Conservation (phyloP, 2,888 invertebrate genomes). For the Leptogaster cylindrica region DNA sequence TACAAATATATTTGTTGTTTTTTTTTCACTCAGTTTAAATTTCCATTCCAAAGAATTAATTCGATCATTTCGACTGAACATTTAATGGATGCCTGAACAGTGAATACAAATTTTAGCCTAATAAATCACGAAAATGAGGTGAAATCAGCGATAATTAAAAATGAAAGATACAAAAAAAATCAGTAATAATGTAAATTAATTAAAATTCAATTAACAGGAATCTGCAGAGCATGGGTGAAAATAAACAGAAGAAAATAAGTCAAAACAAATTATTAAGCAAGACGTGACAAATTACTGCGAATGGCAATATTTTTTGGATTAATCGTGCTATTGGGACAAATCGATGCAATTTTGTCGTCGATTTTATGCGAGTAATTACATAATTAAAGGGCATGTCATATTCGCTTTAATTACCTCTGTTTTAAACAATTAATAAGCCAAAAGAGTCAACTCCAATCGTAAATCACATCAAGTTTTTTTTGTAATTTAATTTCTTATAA, state of each 20-base stretch:
- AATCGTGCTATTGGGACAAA: background rate
- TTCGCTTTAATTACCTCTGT: no score
- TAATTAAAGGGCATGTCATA: no score
- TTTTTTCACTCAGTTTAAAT: slow-evolving; percentile 4
- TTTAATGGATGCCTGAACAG: slow-evolving; percentile 31
- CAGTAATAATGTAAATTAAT: slow-evolving; percentile 33
- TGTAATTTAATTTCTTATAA: background rate
- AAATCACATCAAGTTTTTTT: background rate
- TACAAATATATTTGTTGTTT: background rate
- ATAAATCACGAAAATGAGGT: slow-evolving; percentile 34
- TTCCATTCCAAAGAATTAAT: slow-evolving; percentile 31
- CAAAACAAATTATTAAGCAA: slow-evolving; percentile 27
- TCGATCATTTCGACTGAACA: slow-evolving; percentile 33
- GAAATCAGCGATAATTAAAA: slow-evolving; percentile 35
- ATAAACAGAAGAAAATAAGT: background rate
- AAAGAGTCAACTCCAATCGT: background rate
- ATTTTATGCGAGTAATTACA: no score
- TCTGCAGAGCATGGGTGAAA: background rate
- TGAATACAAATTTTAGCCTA: slow-evolving; percentile 30
- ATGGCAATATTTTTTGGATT: slow-evolving; percentile 24
- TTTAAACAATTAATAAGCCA: background rate
- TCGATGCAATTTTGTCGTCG: slow-evolving; percentile 13
- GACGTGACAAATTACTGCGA: slow-evolving; percentile 31
- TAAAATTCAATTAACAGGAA: slow-evolving; percentile 37
- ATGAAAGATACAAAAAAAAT: slow-evolving; percentile 1